Percentiles rank a stretch among this genome's conserved stretches.
phyloP scores from a whole-genome alignment of 2,888 invertebrate species.

The Trypoxylon attenuatum region DNA sequence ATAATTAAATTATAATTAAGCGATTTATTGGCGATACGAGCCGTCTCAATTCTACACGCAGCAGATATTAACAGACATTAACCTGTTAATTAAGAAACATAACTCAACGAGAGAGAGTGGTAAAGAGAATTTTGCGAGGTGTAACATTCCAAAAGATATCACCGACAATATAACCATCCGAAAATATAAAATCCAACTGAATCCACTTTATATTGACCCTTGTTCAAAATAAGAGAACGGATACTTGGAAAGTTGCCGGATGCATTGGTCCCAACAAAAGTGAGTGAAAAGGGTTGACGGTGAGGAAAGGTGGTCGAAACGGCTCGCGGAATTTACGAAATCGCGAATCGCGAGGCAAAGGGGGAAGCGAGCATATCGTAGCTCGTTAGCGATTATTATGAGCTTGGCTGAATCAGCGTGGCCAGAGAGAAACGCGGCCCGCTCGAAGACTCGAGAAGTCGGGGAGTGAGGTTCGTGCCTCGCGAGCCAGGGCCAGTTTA shows the following conservation, averaged over 20 bases:
- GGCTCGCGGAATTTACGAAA: constrained; percentile 46
- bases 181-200: no score
- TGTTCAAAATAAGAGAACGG: background rate
- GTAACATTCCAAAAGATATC: background rate
- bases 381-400: constrained; percentile 60
- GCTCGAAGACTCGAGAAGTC: constrained; percentile 6
- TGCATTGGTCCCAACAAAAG: no score
- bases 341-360: background rate
- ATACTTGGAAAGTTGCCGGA: no score
- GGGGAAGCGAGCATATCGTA: constrained; percentile 11
- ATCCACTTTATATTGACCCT: no score
- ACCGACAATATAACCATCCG: no score
- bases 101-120: background rate
- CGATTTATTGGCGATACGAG: constrained; percentile 14
- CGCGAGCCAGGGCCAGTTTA: constrained; percentile 50
- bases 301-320: constrained; percentile 31
- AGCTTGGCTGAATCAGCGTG: constrained; percentile 51
- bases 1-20: constrained; percentile 41
- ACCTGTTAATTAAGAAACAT: constrained; percentile 27
- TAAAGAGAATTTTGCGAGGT: background rate
- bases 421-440: no score
- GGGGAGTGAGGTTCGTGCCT: constrained; percentile 22
- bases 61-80: constrained; percentile 14
- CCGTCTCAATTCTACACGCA: constrained; percentile 5
- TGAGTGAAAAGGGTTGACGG: background rate